These are phyloP conservation scores for Amphibalanus amphitrite DNA, from an alignment of 1,140 invertebrate genomes.

Conservation along the genomic window DNA sequence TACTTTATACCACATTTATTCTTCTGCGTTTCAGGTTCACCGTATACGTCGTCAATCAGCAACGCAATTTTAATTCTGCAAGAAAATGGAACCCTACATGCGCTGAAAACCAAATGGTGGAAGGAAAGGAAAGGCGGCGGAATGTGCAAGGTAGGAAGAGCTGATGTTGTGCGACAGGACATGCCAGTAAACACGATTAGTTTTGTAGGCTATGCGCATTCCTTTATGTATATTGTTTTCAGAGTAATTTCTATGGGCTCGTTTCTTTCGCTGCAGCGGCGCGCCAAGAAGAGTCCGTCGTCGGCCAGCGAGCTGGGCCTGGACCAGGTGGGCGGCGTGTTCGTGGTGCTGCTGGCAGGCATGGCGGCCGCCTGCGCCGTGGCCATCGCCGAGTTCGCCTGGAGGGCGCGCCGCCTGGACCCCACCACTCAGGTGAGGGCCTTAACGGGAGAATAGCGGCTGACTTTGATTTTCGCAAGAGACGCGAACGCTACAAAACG, in stretches of 20 bases:
- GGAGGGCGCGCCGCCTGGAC: constrained; percentile 59
- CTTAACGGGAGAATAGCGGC: too few relatives aligned
- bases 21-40: constrained; percentile 29
- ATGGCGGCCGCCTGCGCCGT: constrained; percentile 23
- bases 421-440: constrained; percentile 44
- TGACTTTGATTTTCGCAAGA: too few relatives aligned
- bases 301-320: constrained; percentile 37
- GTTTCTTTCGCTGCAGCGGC: too few relatives aligned
- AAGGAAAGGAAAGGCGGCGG: constrained; percentile 20
- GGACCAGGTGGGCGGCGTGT: constrained; percentile 64
- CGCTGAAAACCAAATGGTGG: constrained; percentile 29
- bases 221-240: too few relatives aligned
- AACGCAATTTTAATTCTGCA: constrained; percentile 30
- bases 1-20: constrained; percentile 10
- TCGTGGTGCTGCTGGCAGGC: constrained; percentile 42
- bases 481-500: too few relatives aligned
- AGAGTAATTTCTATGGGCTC: too few relatives aligned
- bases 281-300: constrained; percentile 8
- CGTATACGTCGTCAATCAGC: constrained; percentile 29
- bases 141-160: constrained; percentile 13
- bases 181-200: too few relatives aligned
- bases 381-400: constrained; percentile 51
- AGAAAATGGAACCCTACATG: constrained; percentile 29
- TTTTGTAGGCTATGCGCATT: too few relatives aligned
- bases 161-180: too few relatives aligned